Percentiles rank a stretch among this genome's conserved stretches.
Evolutionary conservation across 1,140 invertebrate genomes (phyloP).

Genomic region (Mesaphorura yosii): DNA sequence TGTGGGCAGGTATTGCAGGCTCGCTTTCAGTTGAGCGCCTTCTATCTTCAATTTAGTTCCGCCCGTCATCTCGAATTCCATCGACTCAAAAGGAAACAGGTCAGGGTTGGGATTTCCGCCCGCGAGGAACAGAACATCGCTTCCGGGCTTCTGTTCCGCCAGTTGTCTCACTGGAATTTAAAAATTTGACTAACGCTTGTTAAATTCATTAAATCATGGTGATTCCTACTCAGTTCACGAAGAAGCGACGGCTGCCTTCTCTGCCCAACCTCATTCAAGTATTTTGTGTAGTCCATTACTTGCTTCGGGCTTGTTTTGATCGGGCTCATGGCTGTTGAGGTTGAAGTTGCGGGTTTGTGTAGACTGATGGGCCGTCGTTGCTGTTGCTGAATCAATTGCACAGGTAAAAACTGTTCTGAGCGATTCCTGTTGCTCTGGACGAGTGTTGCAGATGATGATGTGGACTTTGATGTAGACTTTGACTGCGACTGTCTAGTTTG

Average conservation of each 20-base stretch:
- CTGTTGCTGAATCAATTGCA: no score
- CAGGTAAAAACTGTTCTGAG: no score
- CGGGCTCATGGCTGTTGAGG: no score
- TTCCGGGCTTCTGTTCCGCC: not conserved
- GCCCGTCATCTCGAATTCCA: constrained; percentile 50
- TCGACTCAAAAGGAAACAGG: constrained; percentile 58
- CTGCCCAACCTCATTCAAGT: constrained; percentile 32
- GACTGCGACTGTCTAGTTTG: no score
- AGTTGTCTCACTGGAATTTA: not conserved
- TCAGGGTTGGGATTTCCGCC: constrained; percentile 65
- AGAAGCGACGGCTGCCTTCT: constrained; percentile 34
- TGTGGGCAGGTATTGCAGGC: constrained; percentile 61
- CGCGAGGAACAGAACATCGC: constrained; percentile 46
- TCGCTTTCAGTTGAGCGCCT: constrained; percentile 46
- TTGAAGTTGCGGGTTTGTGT: no score
- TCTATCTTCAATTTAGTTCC: constrained; percentile 46
- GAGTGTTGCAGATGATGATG: no score
- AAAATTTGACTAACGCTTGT: no score
- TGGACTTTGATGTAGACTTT: no score
- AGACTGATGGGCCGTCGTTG: no score
- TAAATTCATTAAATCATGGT: no score
- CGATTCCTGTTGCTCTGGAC: no score
- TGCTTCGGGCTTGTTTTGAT: not conserved
- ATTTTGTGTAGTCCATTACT: constrained; percentile 33
- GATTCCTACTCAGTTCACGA: constrained; percentile 36